Conservation (phyloP, 2,888 invertebrate species). For the Terebella lapidaria region DNA sequence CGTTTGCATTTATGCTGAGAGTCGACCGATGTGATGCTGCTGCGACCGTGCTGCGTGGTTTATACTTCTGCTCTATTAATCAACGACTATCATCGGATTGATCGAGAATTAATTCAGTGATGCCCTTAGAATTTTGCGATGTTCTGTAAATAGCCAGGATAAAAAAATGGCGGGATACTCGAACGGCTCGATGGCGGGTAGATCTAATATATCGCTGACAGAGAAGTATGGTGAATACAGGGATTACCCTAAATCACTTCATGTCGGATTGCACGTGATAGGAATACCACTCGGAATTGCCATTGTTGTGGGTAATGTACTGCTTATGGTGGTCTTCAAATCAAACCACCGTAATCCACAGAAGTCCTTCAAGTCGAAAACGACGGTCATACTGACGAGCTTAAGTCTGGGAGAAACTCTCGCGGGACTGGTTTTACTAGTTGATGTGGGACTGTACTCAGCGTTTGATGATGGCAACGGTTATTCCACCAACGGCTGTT, state of each 20-base stretch:
- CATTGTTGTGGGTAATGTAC: not conserved
- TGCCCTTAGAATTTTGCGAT: too few relatives aligned
- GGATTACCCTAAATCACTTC: not conserved
- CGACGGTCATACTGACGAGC: not conserved
- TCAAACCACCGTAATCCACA: not conserved
- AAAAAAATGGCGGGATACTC: too few relatives aligned
- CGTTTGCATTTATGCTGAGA: too few relatives aligned
- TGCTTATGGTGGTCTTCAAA: slow-evolving; percentile 1
- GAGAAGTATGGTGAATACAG: too few relatives aligned
- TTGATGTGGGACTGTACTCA: not conserved
- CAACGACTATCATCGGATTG: too few relatives aligned
- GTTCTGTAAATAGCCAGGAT: too few relatives aligned
- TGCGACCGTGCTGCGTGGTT: too few relatives aligned
- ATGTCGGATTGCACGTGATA: not conserved
- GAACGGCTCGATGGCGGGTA: too few relatives aligned
- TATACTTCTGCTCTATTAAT: too few relatives aligned
- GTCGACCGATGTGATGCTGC: too few relatives aligned
- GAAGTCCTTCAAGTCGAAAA: not conserved
- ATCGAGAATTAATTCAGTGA: too few relatives aligned
- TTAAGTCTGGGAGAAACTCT: not conserved
- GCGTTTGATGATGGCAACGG: not conserved
- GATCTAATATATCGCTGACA: too few relatives aligned
- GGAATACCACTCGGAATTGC: slow-evolving; percentile 7
- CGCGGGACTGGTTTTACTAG: slow-evolving; percentile 1
- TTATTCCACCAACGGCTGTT: not conserved